A percentile compares a stretch with the other conserved stretches of the same genome.
phyloP scores from a whole-genome alignment of 2,888 invertebrate species.

The Nomada flava region DNA sequence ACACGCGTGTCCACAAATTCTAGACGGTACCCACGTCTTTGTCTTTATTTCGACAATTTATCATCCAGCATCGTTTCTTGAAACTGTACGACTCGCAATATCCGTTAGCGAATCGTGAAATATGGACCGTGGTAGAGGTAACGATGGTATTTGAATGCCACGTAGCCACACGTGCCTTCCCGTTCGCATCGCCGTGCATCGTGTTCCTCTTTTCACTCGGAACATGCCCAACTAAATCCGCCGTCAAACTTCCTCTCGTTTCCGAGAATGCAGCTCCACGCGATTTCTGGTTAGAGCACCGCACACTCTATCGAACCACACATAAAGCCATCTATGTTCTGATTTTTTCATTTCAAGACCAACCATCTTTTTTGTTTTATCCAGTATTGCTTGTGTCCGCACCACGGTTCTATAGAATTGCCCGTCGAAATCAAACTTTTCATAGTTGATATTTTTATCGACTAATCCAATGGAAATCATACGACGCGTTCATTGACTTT shows the following conservation, averaged over 20 bases:
- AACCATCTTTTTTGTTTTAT: neutral
- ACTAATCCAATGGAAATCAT: neutral
- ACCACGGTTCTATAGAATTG: neutral
- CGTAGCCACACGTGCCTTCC: neutral
- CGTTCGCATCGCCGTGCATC: neutral
- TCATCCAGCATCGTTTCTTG: constrained; percentile 28
- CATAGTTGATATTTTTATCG: too few species aligned
- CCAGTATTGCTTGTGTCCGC: neutral
- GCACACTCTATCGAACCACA: neutral
- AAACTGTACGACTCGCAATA: constrained; percentile 24
- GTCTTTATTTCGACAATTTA: constrained; percentile 45
- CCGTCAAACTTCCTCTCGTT: constrained; percentile 5
- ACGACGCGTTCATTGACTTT: constrained; percentile 17
- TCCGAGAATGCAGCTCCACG: neutral
- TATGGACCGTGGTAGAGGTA: constrained; percentile 23
- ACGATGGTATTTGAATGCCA: constrained; percentile 17
- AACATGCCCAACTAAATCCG: neutral
- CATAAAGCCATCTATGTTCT: constrained; percentile 6
- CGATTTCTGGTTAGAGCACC: neutral
- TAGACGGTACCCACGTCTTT: neutral
- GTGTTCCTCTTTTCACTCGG: neutral
- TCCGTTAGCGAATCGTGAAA: constrained; percentile 43
- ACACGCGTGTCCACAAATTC: neutral
- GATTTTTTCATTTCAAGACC: neutral
- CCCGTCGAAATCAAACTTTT: neutral